phyloP scores from a whole-genome alignment of 2,113 vertebrate species.

The Asarcornis scutulata region DNA sequence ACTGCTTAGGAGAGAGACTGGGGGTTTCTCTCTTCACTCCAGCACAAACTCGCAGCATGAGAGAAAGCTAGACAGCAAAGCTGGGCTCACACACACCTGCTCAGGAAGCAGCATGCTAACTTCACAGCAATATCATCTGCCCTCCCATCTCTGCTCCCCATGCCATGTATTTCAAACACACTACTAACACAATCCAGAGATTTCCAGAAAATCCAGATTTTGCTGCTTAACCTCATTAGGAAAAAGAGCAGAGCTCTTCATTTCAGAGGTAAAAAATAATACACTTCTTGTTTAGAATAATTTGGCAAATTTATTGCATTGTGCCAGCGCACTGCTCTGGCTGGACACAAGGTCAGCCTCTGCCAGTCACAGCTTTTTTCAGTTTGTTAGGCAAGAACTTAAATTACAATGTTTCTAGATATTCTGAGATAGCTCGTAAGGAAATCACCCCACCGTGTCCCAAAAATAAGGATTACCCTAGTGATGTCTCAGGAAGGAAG shows the following conservation, averaged over 20 bases:
- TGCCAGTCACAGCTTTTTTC: background rate
- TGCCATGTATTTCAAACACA: fast-evolving
- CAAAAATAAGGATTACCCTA: background rate
- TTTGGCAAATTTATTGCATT: background rate
- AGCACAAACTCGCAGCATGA: background rate
- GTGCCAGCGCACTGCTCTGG: background rate
- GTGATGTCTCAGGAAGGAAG: background rate
- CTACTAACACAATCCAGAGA: background rate
- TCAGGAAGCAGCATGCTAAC: fast-evolving
- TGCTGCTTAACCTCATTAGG: background rate
- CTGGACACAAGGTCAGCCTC: background rate
- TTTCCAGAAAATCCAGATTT: background rate
- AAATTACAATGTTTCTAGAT: background rate
- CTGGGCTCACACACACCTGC: background rate
- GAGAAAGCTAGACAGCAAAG: background rate
- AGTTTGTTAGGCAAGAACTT: background rate
- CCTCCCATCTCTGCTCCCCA: background rate
- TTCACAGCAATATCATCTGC: background rate
- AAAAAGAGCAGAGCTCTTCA: background rate
- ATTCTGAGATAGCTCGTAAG: background rate
- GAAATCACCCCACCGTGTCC: background rate
- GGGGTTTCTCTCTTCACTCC: background rate
- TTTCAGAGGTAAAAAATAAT: background rate
- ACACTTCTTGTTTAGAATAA: background rate
- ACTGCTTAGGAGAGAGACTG: background rate